These are phyloP conservation scores for Drosophila nigrodunni DNA, from an alignment of 1,140 invertebrate species.

Conservation along the genomic window DNA sequence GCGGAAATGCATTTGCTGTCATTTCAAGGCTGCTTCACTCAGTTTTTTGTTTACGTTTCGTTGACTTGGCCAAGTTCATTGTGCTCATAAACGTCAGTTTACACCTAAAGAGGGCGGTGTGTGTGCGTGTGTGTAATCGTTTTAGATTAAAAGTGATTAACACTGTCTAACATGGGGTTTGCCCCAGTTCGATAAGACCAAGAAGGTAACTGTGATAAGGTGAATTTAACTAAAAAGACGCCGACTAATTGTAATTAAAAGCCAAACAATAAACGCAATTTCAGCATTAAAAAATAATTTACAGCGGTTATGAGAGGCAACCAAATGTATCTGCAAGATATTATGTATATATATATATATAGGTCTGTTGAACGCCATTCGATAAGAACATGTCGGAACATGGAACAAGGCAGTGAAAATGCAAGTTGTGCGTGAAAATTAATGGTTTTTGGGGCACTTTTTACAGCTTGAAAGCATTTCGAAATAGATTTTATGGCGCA, in stretches of 20 bases:
- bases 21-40: slow-evolving; percentile 36
- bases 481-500: slow-evolving; percentile 42
- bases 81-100: slow-evolving; percentile 54
- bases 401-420: slow-evolving; percentile 14
- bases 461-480: slow-evolving; percentile 36
- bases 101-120: slow-evolving; percentile 17
- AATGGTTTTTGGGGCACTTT: slow-evolving; percentile 32
- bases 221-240: slow-evolving; percentile 8
- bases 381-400: slow-evolving; percentile 22
- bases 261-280: slow-evolving; percentile 10
- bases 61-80: slow-evolving; percentile 44
- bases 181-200: slow-evolving; percentile 25
- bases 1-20: not conserved
- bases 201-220: slow-evolving; percentile 16
- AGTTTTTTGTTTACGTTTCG: slow-evolving; percentile 42
- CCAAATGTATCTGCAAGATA: not conserved
- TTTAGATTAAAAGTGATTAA: slow-evolving; percentile 29
- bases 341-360: not conserved
- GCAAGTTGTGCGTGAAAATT: slow-evolving; percentile 38
- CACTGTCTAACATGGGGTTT: slow-evolving; percentile 17
- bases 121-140: slow-evolving; percentile 11
- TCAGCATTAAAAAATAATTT: slow-evolving; percentile 33
- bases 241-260: slow-evolving; percentile 30
- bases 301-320: slow-evolving; percentile 6
- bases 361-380: not conserved